Evolutionary conservation across 2,113 vertebrate species (phyloP), one percentile per base, ranked within the genome.

Genomic region (Actinemys pallida): DNA sequence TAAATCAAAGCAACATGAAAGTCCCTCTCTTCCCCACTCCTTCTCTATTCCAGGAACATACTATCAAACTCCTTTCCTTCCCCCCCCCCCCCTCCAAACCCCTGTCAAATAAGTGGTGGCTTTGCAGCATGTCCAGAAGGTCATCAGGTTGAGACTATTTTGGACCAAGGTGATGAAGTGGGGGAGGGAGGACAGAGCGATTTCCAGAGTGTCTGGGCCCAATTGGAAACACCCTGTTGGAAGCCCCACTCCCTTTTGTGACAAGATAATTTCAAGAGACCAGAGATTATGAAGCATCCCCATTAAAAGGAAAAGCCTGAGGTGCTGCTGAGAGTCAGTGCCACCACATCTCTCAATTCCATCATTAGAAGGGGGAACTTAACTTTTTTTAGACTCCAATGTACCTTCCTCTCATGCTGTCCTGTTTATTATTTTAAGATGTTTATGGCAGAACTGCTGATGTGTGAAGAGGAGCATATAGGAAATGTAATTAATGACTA

Each of bases 51-150:
- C 27, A 52, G 35, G 9, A 14, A 59, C 14, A 13, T 65, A 50
- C 31, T 25, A 69, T 31, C 20, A 31, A 39, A 27, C 11, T n/a
- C 9, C 65, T n/a, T 39, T 39, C 39, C 65, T 4, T 4, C 10
- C 7, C 3, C 6, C 13, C 29, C 5, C 4, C 11, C 5, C 11
- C 10, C 8, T 11, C 49, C 49, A 49, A 12, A 19, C 16, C 94
- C 87, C 89, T 87, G 90, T 90, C 79, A 87, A 72, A 87, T 80
- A 94, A 96, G 93, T 93, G 90, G 90, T 89, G 90, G 90, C 87
- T 78, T 59, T 91, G 87, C 52, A 84, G 78, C 81, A 62, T 76
- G 19, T 52, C 83, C 90, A 80, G 53, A n/a, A 78, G 50, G 16
- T 72, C n/a, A 35, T 62, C 10, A 59, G 54, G 50, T 29, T 79